Evolutionary conservation across 2,113 vertebrate genomes (phyloP).

Genomic region (Oreochromis niloticus): DNA sequence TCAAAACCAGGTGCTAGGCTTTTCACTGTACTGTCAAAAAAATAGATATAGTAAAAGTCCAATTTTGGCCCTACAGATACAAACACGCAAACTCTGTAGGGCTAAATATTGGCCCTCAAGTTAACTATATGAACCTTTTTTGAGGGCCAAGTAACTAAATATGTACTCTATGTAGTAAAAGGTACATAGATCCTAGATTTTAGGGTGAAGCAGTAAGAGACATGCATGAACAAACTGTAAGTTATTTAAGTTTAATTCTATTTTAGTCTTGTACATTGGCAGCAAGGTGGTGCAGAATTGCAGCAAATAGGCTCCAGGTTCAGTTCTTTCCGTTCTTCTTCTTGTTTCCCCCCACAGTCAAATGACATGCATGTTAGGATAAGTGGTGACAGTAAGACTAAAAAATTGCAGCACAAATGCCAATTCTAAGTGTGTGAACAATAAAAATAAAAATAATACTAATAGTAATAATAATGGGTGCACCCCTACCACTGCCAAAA

Average conservation of each 20-base stretch:
- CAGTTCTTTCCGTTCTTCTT: neutral
- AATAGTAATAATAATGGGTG: neutral
- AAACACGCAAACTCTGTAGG: neutral
- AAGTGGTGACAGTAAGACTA: neutral
- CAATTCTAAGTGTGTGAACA: neutral
- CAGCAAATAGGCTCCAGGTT: neutral
- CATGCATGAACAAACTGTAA: neutral
- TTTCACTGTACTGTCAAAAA: neutral
- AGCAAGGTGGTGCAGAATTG: neutral
- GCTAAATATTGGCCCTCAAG: neutral
- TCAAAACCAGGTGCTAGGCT: neutral
- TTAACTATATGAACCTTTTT: neutral
- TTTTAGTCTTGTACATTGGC: neutral
- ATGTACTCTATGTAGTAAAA: neutral
- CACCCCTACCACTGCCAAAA: neutral
- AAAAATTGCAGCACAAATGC: neutral
- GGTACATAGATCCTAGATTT: neutral
- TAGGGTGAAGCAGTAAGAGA: neutral
- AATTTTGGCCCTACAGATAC: neutral
- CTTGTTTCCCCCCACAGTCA: neutral
- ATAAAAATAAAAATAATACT: neutral
- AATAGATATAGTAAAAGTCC: neutral
- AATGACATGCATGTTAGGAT: neutral
- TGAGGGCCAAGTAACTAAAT: neutral
- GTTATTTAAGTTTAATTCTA: neutral